These are phyloP conservation scores for Drosophila prolongata DNA, from an alignment of 2,888 invertebrate species.

Conservation along the genomic window DNA sequence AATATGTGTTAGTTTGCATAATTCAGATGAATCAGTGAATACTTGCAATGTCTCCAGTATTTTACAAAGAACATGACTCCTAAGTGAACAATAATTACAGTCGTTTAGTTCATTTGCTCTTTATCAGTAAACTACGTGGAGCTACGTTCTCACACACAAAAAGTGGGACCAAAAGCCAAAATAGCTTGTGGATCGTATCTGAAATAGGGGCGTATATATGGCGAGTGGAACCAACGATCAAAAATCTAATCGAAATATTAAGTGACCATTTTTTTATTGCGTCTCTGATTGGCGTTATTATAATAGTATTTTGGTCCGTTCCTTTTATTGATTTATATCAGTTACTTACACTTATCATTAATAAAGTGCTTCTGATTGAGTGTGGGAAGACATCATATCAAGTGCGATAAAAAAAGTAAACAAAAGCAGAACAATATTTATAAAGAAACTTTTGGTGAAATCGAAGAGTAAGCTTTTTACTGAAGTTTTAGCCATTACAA, in stretches of 20 bases:
- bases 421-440: constrained; percentile 15
- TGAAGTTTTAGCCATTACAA: background rate
- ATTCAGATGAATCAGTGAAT: no score
- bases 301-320: constrained; percentile 7
- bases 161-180: background rate
- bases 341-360: constrained; percentile 11
- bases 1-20: no score
- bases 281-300: constrained; percentile 19
- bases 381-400: constrained; percentile 2
- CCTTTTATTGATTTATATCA: constrained; percentile 21
- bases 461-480: background rate
- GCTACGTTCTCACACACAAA: background rate
- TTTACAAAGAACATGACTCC: no score
- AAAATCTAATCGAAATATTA: constrained; percentile 26
- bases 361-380: constrained; percentile 4
- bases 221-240: constrained; percentile 7
- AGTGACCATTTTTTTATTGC: constrained; percentile 1
- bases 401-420: background rate
- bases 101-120: no score
- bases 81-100: no score
- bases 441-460: background rate
- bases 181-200: constrained; percentile 15
- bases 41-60: no score
- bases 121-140: background rate
- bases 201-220: constrained; percentile 6